These are phyloP conservation scores for Formica selysi DNA, from an alignment of 1,140 invertebrate genomes.

Conservation along the genomic window DNA sequence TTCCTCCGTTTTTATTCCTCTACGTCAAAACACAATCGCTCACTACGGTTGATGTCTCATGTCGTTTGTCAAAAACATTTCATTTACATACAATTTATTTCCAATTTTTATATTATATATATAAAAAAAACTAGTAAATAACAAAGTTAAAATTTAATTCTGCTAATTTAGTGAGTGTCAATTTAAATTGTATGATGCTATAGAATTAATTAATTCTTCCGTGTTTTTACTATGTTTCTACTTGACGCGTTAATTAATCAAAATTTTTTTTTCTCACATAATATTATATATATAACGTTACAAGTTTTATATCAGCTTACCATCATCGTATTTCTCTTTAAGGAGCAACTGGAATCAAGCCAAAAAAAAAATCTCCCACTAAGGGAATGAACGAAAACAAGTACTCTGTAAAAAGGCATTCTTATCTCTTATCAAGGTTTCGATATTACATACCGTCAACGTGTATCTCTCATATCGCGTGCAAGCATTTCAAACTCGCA, in stretches of 20 bases:
- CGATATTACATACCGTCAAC: neutral
- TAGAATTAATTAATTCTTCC: neutral
- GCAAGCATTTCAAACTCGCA: neutral
- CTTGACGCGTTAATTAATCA: neutral
- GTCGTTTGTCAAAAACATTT: neutral
- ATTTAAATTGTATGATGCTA: neutral
- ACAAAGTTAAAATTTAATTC: neutral
- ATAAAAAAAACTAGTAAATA: neutral
- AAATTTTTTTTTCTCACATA: neutral
- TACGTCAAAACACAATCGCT: neutral
- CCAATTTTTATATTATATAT: neutral
- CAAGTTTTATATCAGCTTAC: constrained; percentile 5
- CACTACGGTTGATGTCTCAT: neutral
- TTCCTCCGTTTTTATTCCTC: constrained; percentile 16
- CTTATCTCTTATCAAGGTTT: neutral
- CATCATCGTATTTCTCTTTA: neutral
- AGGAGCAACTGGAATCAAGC: neutral
- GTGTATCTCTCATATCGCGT: neutral
- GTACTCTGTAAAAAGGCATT: neutral
- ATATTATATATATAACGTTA: neutral
- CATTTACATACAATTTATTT: neutral
- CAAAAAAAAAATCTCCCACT: neutral
- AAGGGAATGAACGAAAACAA: neutral
- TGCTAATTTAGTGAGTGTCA: neutral
- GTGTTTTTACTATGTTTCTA: neutral